Conservation (phyloP, 1,140 invertebrate species). For the Tenebrio molitor region DNA sequence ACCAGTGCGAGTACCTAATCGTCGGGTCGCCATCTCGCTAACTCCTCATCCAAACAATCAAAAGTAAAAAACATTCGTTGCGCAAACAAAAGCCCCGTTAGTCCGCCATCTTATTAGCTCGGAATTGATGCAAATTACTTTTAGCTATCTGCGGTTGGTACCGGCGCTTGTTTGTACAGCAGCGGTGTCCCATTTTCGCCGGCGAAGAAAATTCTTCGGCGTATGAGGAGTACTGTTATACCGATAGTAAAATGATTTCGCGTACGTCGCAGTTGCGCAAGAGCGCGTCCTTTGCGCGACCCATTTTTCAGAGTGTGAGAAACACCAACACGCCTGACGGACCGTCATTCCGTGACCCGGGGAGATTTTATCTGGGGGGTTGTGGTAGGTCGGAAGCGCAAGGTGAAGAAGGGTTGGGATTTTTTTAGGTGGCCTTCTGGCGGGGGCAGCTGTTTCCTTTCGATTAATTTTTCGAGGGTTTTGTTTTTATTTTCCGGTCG, state of each 20-base stretch:
- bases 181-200: slow-evolving; percentile 1
- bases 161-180: not conserved
- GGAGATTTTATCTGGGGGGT: not conserved
- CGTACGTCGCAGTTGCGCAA: slow-evolving; percentile 8
- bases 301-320: slow-evolving; percentile 9
- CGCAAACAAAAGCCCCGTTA: slow-evolving; percentile 24
- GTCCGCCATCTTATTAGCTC: not conserved
- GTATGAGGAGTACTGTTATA: slow-evolving; percentile 32
- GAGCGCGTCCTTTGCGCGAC: not conserved
- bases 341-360: not conserved
- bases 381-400: slow-evolving; percentile 31
- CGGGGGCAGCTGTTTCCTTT: slow-evolving; percentile 25
- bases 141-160: slow-evolving; percentile 12
- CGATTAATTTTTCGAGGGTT: not conserved
- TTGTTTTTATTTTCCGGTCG: slow-evolving; percentile 20
- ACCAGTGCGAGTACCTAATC: no score
- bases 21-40: no score
- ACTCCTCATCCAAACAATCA: slow-evolving; percentile 15
- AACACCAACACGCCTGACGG: not conserved
- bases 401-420: slow-evolving; percentile 30
- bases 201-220: slow-evolving; percentile 4
- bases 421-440: slow-evolving; percentile 19
- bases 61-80: slow-evolving; percentile 35
- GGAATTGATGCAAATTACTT: slow-evolving; percentile 14
- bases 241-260: slow-evolving; percentile 36